Conservation (phyloP, 2,113 vertebrate genomes). For the Pantherophis guttatus region DNA sequence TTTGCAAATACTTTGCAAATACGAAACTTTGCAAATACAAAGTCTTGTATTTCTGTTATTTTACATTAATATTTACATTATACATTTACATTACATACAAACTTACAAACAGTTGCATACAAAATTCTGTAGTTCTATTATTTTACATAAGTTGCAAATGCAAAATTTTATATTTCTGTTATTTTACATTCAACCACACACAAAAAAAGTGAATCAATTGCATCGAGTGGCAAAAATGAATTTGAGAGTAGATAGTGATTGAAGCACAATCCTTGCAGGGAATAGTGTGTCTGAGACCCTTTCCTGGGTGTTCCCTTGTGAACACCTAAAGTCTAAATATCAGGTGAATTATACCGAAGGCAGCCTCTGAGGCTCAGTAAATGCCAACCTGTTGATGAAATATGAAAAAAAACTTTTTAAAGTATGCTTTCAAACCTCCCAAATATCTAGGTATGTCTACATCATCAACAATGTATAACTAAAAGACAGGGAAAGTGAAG, state of each 20-base stretch:
- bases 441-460: background rate
- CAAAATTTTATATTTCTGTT: no score
- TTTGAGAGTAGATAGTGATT: background rate
- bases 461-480: background rate
- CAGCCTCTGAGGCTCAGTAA: background rate
- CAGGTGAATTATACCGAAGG: background rate
- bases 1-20: no score
- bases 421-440: background rate
- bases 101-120: no score
- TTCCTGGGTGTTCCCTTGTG: background rate
- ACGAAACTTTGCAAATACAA: no score
- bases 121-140: no score
- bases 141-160: no score
- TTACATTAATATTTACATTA: no score
- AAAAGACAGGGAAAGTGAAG: background rate
- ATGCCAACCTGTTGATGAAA: background rate
- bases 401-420: background rate
- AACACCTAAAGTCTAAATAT: background rate
- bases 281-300: background rate
- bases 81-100: no score
- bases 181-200: no score
- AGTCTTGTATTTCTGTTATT: no score
- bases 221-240: no score
- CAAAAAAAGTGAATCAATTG: no score
- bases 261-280: background rate